These are phyloP conservation scores for Leptonema lineaticorne DNA, from an alignment of 1,140 invertebrate species.

Conservation along the genomic window DNA sequence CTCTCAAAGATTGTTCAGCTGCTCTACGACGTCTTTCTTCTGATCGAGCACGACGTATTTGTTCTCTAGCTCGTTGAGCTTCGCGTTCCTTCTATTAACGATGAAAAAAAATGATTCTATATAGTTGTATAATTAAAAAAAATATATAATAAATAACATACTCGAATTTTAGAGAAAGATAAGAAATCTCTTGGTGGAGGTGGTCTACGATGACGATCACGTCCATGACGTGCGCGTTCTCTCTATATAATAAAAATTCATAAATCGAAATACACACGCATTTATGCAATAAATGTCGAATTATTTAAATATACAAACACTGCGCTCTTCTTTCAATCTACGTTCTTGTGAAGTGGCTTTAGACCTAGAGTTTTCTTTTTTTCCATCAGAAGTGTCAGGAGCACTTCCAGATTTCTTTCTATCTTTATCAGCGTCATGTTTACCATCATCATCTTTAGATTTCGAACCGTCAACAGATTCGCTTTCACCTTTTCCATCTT, in stretches of 20 bases:
- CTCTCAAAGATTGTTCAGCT: constrained; percentile 68
- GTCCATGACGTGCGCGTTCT: constrained; percentile 21
- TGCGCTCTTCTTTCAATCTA: constrained; percentile 4
- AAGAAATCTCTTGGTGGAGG: constrained; percentile 56
- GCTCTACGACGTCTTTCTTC: constrained; percentile 73
- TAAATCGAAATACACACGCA: not conserved
- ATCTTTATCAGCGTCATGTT: not conserved
- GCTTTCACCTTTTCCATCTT: not conserved
- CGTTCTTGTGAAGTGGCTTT: constrained; percentile 16
- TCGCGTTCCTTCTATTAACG: constrained; percentile 68
- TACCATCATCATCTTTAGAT: not conserved
- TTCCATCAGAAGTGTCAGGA: not conserved
- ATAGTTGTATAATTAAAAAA: not conserved
- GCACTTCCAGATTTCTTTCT: constrained; percentile 13
- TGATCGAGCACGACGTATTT: constrained; percentile 73
- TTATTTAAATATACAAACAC: not conserved
- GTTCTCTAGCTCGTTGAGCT: constrained; percentile 72
- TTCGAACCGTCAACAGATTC: not conserved
- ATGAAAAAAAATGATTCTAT: not conserved
- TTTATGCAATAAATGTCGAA: not conserved
- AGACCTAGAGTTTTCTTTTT: constrained; percentile 7
- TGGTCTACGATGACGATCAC: constrained; percentile 47
- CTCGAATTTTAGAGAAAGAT: constrained; percentile 67
- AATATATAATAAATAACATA: constrained; percentile 43
- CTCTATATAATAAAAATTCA: constrained; percentile 27